Base-by-base conservation (phyloP, 2,113 vertebrate species). In the Lasiurus cinereus region DNA sequence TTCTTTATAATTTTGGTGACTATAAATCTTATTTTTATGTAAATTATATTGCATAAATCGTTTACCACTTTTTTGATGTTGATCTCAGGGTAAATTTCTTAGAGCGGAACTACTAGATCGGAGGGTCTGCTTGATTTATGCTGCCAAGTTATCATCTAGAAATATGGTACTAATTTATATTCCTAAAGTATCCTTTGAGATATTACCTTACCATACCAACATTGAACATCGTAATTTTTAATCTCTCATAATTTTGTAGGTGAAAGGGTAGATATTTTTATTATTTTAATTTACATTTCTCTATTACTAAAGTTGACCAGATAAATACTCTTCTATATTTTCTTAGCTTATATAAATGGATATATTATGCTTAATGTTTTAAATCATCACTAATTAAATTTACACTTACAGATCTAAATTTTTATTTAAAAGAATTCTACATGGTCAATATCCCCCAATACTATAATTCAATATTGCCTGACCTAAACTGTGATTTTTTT, bases 201-300 rank as follows among this genome's bases (percentile, higher is more conserved):
- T 83, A 54, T 78, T 24, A 66, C 33, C 24, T 91, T 64, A 77
- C 13, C 56, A 73, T 67, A 74, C 16, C 16, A 69, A 27, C 15
- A 73, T 11, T 84, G 72, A 50, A 82, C 9, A 74, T 83, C 13
- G 21, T 52, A 67, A 62, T 91, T 93, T 87, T 83, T 77, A 77
- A 54, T 82, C 48, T 69, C 80, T 36, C 24, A 69, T 9, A 83
- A 27, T 96, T 54, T 36, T 5, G 77, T 64, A 64, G 50, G 39
- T 69, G 27, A 69, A 86, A 85, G 66, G 19, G 56, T 77, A 15
- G 31, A 31, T 83, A 39, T 77, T 16, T 91, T 83, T 90, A 83
- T 66, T 73, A 82, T 88, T 72, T 88, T 66, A 78, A 77, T 73
- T 83, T 79, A 18, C 1, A 50, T 88, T 91, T 89, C 24, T 88